Evolutionary conservation across 1,140 invertebrate genomes (phyloP).

Genomic region (Leptopilina boulardi): DNA sequence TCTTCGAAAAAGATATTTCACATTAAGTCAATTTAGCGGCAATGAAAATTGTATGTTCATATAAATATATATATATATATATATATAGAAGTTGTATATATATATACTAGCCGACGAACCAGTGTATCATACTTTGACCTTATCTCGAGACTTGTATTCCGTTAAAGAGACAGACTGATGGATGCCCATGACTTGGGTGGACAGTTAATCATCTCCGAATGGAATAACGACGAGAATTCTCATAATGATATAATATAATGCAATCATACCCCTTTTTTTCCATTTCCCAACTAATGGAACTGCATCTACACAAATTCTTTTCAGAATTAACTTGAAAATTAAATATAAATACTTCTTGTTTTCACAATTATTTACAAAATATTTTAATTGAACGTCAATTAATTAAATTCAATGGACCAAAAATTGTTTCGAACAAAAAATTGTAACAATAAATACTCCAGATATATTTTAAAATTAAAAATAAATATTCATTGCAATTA

Average conservation of each 20-base stretch:
- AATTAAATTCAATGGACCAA: too few relatives aligned
- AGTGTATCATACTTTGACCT: slow-evolving; percentile 24
- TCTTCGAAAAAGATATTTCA: background rate
- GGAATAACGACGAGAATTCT: background rate
- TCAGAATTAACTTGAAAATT: too few relatives aligned
- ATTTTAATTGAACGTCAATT: too few relatives aligned
- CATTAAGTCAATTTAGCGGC: slow-evolving; percentile 31
- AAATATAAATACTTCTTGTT: too few relatives aligned
- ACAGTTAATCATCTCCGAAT: slow-evolving; percentile 21
- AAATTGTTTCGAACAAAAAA: too few relatives aligned
- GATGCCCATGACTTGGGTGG: slow-evolving; percentile 21
- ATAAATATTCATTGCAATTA: too few relatives aligned
- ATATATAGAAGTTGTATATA: slow-evolving; percentile 5
- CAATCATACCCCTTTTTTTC: background rate
- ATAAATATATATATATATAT: too few relatives aligned
- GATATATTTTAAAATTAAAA: too few relatives aligned
- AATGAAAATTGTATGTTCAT: slow-evolving; percentile 36
- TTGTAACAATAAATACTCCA: too few relatives aligned
- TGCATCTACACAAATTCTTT: too few relatives aligned
- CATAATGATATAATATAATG: slow-evolving; percentile 3
- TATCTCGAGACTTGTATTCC: slow-evolving; percentile 25
- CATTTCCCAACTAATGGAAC: background rate
- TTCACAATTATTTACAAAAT: too few relatives aligned
- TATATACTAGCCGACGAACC: slow-evolving; percentile 30
- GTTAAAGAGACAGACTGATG: slow-evolving; percentile 30